Evolutionary conservation across 1,140 invertebrate genomes (phyloP), one percentile per base, ranked within the genome.

Genomic region (Anthonomus grandis): DNA sequence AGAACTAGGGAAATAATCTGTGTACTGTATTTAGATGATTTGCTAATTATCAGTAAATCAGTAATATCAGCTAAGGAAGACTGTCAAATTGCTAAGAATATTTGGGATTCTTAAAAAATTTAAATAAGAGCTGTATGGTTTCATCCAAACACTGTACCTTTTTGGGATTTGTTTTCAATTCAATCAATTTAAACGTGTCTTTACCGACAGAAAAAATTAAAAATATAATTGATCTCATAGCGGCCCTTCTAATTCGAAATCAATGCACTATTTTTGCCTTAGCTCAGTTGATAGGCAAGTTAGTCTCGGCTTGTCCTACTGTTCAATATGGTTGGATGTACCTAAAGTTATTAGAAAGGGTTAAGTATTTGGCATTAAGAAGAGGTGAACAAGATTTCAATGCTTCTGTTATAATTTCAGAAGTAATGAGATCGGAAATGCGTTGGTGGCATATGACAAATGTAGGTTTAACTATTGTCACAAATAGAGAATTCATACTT

Each of bases 21-120:
- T 25, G 36, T 62, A 10, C 23, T 47, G 18, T 61, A 58, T 45
- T 42, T 57, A 36, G 59, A 62, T 38, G 57, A 59, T 22, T 13
- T 59, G 4, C 31, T 62, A n/a, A 34, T 49, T 22, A 23, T 57
- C 21, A 23, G n/a, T n/a, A n/a, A n/a, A n/a, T n/a, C n/a, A n/a
- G 25, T 12, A 47, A 39, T 8, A 51, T 10, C 38, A n/a, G 18
- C 22, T 10, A 19, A 37, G 18, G 22, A 6, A 10, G 15, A 21
- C 13, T 10, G 24, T 10, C 10, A 18, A 10, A 12, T 36, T 19
- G 25, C 4, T 10, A 8, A 8, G 31, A 17, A 37, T 8, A 4
- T 18, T 19, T 36, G 22, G 50, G 50, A 38, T 39, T 39, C 42
- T 52, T 52, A 12, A 23, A 22, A 18, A 52, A 24, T n/a, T 39